phyloP scores from a whole-genome alignment of 2,797 vertebrate species.

The Hemitrygon akajei region DNA sequence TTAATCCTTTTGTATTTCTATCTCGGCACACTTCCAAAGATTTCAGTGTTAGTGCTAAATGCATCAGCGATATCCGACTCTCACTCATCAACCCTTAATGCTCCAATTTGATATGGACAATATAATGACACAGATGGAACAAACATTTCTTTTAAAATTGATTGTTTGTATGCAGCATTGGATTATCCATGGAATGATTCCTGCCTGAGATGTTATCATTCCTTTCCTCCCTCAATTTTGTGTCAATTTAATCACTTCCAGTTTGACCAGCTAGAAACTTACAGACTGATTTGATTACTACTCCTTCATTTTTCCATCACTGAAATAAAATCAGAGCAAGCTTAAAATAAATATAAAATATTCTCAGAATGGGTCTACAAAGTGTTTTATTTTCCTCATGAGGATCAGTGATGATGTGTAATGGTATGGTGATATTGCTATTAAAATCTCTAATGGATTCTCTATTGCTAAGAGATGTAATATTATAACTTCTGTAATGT shows the following conservation, averaged over 20 bases:
- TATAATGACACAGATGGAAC: slow-evolving; percentile 16
- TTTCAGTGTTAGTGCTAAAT: slow-evolving; percentile 5
- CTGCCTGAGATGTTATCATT: slow-evolving; percentile 18
- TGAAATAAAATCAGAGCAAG: background rate
- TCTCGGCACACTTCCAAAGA: background rate
- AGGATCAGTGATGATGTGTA: background rate
- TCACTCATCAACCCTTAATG: background rate
- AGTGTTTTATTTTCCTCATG: background rate
- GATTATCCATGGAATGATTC: slow-evolving; percentile 13
- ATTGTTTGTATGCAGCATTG: slow-evolving; percentile 13
- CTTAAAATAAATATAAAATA: background rate
- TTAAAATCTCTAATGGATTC: background rate
- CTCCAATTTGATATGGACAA: slow-evolving; percentile 26
- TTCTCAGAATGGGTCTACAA: background rate
- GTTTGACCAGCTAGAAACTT: slow-evolving; percentile 30
- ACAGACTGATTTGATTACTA: slow-evolving; percentile 20
- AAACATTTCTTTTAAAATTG: slow-evolving; percentile 9
- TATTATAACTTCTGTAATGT: background rate
- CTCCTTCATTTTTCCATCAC: background rate
- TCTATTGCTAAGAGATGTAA: background rate
- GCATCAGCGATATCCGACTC: background rate
- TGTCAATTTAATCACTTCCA: slow-evolving; percentile 37
- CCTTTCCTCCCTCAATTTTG: slow-evolving; percentile 20
- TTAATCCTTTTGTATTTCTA: slow-evolving; percentile 20
- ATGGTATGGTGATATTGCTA: background rate